These are phyloP conservation scores for Xestia sexstrigata DNA, from an alignment of 2,888 invertebrate species.

Conservation along the genomic window DNA sequence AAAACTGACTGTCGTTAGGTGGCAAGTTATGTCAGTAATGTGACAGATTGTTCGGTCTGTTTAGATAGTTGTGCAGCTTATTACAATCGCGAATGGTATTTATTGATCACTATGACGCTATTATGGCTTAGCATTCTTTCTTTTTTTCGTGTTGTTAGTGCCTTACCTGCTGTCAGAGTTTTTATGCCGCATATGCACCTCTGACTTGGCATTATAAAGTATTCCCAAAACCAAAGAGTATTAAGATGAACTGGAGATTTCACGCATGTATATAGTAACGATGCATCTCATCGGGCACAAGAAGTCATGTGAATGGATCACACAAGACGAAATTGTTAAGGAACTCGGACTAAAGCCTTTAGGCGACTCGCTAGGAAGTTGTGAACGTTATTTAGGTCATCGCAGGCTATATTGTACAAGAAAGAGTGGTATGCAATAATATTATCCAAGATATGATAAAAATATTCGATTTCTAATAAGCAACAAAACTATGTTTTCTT, in stretches of 20 bases:
- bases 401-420: background rate
- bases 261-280: background rate
- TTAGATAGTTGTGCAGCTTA: background rate
- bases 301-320: conserved; percentile 54
- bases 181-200: no score
- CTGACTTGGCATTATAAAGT: no score
- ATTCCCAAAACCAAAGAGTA: background rate
- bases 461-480: no score
- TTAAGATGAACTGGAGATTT: background rate
- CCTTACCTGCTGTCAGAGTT: no score
- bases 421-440: no score
- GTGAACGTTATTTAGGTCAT: background rate
- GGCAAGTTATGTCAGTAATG: conserved; percentile 1
- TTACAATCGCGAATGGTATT: background rate
- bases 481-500: background rate
- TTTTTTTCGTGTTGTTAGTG: no score
- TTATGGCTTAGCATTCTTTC: background rate
- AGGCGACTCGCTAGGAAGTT: conserved; percentile 14
- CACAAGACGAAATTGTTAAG: conserved; percentile 47
- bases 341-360: conserved; percentile 35
- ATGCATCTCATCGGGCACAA: background rate
- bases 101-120: background rate
- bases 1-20: background rate
- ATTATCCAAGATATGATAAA: no score
- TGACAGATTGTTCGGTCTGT: background rate